Evolutionary conservation across 2,888 invertebrate genomes (phyloP).

Genomic region (Idaea aversata): DNA sequence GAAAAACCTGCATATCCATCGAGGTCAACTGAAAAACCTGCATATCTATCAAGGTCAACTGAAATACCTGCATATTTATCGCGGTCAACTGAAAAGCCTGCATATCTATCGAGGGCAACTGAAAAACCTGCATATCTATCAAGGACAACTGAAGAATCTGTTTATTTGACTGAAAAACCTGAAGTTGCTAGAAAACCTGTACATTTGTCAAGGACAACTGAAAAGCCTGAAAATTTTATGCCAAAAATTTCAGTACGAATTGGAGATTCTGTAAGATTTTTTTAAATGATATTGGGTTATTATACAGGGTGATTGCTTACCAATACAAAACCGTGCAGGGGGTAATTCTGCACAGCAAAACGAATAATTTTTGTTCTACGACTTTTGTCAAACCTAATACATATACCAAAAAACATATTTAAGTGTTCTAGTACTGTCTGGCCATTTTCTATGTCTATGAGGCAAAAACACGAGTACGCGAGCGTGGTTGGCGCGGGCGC

Average conservation of each 20-base stretch:
- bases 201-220: background rate
- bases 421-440: too few relatives aligned
- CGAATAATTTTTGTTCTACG: too few relatives aligned
- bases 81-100: background rate
- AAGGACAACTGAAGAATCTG: background rate
- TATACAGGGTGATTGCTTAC: too few relatives aligned
- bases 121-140: constrained; percentile 23
- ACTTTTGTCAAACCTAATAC: too few relatives aligned
- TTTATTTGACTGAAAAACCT: background rate
- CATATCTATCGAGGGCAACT: background rate
- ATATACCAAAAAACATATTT: too few relatives aligned
- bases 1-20: background rate
- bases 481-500: too few relatives aligned
- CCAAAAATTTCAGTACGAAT: background rate
- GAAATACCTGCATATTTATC: background rate
- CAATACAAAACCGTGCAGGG: too few relatives aligned
- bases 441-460: too few relatives aligned
- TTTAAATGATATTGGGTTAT: too few relatives aligned
- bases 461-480: too few relatives aligned
- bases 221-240: background rate
- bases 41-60: too few relatives aligned
- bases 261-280: background rate
- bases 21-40: background rate
- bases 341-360: too few relatives aligned
- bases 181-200: background rate